A percentile compares a stretch with the other conserved stretches of the same genome.
These are phyloP conservation scores for Platycercus adscitus DNA, from an alignment of 2,113 vertebrate genomes.

Conservation along the genomic window DNA sequence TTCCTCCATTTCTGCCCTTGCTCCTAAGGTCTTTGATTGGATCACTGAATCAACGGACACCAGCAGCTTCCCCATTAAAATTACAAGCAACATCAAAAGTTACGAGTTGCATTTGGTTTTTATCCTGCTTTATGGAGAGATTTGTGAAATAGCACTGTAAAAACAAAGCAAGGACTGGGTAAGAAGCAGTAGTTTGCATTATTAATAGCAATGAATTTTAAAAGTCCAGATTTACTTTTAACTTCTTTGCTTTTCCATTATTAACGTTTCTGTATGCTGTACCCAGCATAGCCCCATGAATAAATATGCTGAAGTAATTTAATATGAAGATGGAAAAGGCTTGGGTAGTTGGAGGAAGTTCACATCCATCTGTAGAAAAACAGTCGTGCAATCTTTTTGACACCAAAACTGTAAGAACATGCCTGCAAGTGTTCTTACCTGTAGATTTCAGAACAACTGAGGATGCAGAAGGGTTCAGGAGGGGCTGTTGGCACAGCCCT, in stretches of 20 bases:
- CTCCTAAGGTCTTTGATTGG: background rate
- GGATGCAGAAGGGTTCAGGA: background rate
- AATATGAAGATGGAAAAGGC: constrained; percentile 7
- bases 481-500: background rate
- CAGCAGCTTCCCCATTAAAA: background rate
- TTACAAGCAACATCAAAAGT: background rate
- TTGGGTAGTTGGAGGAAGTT: background rate
- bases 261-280: constrained; percentile 3
- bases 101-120: background rate
- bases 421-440: background rate
- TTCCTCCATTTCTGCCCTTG: background rate
- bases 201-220: constrained; percentile 40
- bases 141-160: background rate
- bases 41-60: background rate
- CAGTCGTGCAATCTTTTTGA: background rate
- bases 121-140: background rate
- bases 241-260: constrained; percentile 30
- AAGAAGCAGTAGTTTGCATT: background rate
- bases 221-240: constrained; percentile 28
- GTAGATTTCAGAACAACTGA: background rate
- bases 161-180: background rate
- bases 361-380: background rate
- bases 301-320: constrained; percentile 12
- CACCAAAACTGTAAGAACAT: background rate
- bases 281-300: background rate